phyloP scores from a whole-genome alignment of 2,797 vertebrate species.

The Apogon talboti region DNA sequence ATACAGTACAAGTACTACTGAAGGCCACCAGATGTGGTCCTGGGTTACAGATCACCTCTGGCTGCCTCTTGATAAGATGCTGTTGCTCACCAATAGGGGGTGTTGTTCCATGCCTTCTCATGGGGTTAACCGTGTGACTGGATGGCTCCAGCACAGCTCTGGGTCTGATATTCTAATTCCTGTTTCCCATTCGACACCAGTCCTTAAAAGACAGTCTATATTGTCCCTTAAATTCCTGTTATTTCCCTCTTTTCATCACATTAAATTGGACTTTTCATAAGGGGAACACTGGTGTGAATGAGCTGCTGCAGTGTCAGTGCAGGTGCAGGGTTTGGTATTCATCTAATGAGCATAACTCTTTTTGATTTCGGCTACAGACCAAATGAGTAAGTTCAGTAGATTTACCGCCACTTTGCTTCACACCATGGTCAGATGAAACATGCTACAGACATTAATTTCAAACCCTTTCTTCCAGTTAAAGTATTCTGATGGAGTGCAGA shows the following conservation, averaged over 20 bases:
- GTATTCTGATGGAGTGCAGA: too few relatives aligned
- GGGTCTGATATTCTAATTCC: conserved; percentile 1
- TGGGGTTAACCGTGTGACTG: neutral
- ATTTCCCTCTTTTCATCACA: conserved; percentile 51
- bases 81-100: conserved; percentile 75
- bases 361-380: conserved; percentile 37
- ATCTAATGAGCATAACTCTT: conserved; percentile 53
- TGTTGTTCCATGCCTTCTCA: conserved; percentile 66
- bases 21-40: neutral
- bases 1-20: neutral
- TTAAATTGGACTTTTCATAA: conserved; percentile 62
- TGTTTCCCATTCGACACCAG: conserved; percentile 30
- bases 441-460: neutral
- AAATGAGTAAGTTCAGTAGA: conserved; percentile 29
- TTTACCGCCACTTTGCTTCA: conserved; percentile 7
- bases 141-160: neutral
- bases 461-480: too few relatives aligned
- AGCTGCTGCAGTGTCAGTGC: conserved; percentile 27
- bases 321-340: conserved; percentile 24
- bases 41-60: neutral
- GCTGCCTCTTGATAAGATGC: conserved; percentile 9
- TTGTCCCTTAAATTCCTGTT: conserved; percentile 62
- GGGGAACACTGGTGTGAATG: conserved; percentile 40
- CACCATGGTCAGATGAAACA: neutral
- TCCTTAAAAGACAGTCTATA: conserved; percentile 45